Percentiles rank a stretch among this genome's conserved stretches.
Evolutionary conservation across 1,140 invertebrate genomes (phyloP).

Genomic region (Lamellibrachia luymesi): DNA sequence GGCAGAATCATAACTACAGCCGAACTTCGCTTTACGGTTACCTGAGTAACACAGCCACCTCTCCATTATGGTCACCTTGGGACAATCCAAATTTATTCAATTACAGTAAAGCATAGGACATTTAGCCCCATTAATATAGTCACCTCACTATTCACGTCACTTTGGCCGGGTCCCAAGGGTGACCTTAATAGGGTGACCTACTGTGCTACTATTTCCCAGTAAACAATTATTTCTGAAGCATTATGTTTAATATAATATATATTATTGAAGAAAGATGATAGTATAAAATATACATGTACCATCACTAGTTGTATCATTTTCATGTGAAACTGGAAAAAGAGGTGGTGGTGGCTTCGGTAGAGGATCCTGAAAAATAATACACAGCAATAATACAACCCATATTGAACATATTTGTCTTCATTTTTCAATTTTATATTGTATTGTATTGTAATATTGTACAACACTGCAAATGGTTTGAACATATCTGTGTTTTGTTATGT

Average conservation of each 20-base stretch:
- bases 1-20: neutral
- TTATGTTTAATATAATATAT: neutral
- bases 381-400: neutral
- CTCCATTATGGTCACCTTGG: no score
- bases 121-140: no score
- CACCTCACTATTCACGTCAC: no score
- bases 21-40: no score
- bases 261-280: neutral
- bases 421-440: no score
- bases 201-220: neutral
- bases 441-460: no score
- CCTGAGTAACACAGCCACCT: no score
- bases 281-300: constrained; percentile 13
- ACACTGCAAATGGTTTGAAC: neutral
- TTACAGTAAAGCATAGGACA: no score
- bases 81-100: no score
- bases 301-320: constrained; percentile 25
- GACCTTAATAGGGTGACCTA: neutral
- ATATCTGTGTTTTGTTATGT: neutral
- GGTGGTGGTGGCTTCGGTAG: constrained; percentile 42
- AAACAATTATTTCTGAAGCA: neutral
- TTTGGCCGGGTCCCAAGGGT: no score
- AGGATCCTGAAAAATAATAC: constrained; percentile 19
- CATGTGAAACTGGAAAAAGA: constrained; percentile 40
- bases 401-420: neutral